These are phyloP conservation scores for Ptilonorhynchus violaceus DNA, from an alignment of 2,113 vertebrate genomes.

Conservation along the genomic window DNA sequence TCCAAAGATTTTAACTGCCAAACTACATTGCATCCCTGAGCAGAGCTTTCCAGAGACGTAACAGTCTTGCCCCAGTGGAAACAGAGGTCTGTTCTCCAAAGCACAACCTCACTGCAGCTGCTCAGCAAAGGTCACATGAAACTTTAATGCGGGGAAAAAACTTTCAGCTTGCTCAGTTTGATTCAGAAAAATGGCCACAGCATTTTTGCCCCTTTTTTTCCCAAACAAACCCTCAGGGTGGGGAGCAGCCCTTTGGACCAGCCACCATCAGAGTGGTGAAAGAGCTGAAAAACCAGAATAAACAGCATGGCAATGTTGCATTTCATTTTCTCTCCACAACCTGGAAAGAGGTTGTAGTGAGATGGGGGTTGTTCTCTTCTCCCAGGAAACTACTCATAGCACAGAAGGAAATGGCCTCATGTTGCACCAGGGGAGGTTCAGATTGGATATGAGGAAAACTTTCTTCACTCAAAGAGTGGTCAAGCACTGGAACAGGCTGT, in stretches of 20 bases:
- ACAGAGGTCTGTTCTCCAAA: neutral
- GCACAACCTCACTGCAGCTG: neutral
- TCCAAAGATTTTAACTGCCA: slow-evolving; percentile 5
- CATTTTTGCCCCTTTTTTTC: neutral
- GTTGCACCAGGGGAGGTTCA: neutral
- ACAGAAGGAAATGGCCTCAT: neutral
- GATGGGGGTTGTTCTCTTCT: neutral
- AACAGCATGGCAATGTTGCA: neutral
- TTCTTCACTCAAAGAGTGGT: fast-evolving
- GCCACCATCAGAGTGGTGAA: neutral
- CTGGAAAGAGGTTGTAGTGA: neutral
- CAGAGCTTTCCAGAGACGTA: neutral
- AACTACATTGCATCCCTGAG: neutral
- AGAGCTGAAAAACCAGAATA: neutral
- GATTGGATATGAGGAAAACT: neutral
- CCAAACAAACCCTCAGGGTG: neutral
- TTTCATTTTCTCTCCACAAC: neutral
- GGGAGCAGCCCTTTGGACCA: neutral
- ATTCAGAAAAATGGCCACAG: neutral
- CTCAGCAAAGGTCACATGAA: neutral
- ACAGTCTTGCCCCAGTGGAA: neutral
- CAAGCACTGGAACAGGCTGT: neutral
- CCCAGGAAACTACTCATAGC: neutral
- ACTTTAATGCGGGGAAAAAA: neutral
- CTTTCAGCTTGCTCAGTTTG: neutral